phyloP scores from a whole-genome alignment of 2,888 invertebrate genomes.

The Lordiphosa fenestrarum region DNA sequence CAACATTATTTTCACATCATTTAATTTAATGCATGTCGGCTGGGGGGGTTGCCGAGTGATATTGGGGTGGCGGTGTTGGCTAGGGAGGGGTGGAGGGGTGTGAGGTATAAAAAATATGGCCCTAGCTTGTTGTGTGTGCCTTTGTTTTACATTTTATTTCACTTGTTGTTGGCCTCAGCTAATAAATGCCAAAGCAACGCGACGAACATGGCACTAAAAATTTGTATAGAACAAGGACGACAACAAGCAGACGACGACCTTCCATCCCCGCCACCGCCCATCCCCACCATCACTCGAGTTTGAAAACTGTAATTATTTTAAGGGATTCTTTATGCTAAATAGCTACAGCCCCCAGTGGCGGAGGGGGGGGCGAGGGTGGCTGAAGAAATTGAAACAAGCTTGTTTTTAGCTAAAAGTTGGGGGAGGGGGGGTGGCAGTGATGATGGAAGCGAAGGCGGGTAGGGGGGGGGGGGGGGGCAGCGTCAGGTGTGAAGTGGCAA shows the following conservation, averaged over 20 bases:
- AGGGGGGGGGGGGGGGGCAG: constrained; percentile 21
- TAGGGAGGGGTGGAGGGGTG: constrained; percentile 3
- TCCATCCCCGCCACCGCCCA: neutral
- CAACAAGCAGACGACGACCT: constrained; percentile 23
- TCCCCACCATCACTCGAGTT: constrained; percentile 23
- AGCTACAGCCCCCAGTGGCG: constrained; percentile 26
- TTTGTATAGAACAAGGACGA: constrained; percentile 44
- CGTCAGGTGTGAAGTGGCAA: constrained; percentile 62
- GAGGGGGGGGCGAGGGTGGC: too few relatives aligned
- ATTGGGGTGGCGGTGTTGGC: too few relatives aligned
- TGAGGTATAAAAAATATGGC: constrained; percentile 20
- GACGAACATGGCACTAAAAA: constrained; percentile 56
- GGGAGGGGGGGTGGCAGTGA: constrained; percentile 10
- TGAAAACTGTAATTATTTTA: constrained; percentile 73
- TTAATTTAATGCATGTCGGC: constrained; percentile 72
- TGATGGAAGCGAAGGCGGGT: constrained; percentile 1
- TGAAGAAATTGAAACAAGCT: constrained; percentile 47
- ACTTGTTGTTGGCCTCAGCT: constrained; percentile 56
- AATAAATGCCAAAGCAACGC: constrained; percentile 61
- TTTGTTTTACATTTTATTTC: constrained; percentile 58
- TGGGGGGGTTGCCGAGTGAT: neutral
- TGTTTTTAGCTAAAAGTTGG: constrained; percentile 19
- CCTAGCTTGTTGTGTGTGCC: constrained; percentile 42
- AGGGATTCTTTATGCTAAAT: constrained; percentile 74
- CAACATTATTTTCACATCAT: constrained; percentile 77